Conservation (phyloP, 1,140 invertebrate species). For the Aphelenchoides avenae region DNA sequence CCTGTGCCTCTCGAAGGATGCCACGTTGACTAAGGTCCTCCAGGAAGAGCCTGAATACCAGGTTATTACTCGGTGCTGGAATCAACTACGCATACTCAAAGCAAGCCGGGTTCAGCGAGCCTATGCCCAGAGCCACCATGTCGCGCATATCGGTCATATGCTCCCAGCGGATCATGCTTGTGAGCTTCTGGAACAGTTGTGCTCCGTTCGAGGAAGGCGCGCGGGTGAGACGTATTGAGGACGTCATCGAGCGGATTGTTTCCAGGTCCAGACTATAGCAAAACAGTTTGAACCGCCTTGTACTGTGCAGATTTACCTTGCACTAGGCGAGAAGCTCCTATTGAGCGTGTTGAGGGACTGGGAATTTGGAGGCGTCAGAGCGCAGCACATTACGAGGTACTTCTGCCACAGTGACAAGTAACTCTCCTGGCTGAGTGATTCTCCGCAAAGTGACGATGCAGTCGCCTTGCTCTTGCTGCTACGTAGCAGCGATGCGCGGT, state of each 20-base stretch:
- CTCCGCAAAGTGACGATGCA: slow-evolving; percentile 51
- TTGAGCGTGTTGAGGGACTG: slow-evolving; percentile 22
- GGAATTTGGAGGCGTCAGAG: slow-evolving; percentile 44
- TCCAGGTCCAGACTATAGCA: neutral
- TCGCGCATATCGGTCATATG: slow-evolving; percentile 79
- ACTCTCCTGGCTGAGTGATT: slow-evolving; percentile 54
- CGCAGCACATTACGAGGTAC: slow-evolving; percentile 55
- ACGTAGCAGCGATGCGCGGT: slow-evolving; percentile 82
- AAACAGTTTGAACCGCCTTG: slow-evolving; percentile 5
- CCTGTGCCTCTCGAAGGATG: slow-evolving; percentile 82
- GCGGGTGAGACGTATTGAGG: slow-evolving; percentile 26
- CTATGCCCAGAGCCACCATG: slow-evolving; percentile 82
- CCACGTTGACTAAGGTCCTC: slow-evolving; percentile 82
- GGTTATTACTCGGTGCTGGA: neutral
- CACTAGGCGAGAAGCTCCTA: slow-evolving; percentile 45
- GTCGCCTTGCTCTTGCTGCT: slow-evolving; percentile 62
- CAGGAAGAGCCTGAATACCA: slow-evolving; percentile 77
- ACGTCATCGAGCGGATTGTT: slow-evolving; percentile 11
- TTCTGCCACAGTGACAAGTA: slow-evolving; percentile 57
- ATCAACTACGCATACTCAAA: slow-evolving; percentile 71
- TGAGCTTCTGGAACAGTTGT: slow-evolving; percentile 38
- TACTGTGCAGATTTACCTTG: slow-evolving; percentile 23
- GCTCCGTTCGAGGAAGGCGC: slow-evolving; percentile 28
- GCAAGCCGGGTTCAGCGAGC: slow-evolving; percentile 83
- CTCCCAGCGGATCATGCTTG: slow-evolving; percentile 69